phyloP scores from a whole-genome alignment of 53 echinoderm and acorn worm genomes.

The Temnopleurus reevesii region DNA sequence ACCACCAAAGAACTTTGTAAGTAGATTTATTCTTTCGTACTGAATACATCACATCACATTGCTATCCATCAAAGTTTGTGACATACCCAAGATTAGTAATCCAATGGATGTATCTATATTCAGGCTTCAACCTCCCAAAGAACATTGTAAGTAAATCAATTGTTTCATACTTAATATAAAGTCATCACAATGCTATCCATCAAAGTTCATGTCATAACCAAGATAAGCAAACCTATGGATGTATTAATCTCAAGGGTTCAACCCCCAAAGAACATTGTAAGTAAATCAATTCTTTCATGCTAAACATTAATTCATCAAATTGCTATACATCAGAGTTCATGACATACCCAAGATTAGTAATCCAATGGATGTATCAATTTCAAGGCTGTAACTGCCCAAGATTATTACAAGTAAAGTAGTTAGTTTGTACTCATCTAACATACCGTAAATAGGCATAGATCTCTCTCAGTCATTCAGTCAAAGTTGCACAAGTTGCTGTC shows the following conservation, averaged over 20 bases:
- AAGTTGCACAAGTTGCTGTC: too few species aligned
- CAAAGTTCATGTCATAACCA: conserved; percentile 56
- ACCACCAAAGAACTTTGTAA: conserved; percentile 63
- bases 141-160: neutral
- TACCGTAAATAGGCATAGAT: too few species aligned
- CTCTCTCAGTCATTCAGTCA: too few species aligned
- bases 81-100: conserved; percentile 60
- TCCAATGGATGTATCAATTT: conserved; percentile 71
- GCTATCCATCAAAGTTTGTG: conserved; percentile 57
- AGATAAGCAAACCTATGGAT: conserved; percentile 72
- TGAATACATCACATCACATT: too few species aligned
- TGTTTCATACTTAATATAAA: conserved; percentile 77
- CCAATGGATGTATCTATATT: conserved; percentile 71
- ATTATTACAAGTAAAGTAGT: neutral
- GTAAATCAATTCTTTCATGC: conserved; percentile 24
- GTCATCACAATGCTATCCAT: conserved; percentile 72
- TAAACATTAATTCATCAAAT: conserved; percentile 72
- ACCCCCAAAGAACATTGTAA: conserved; percentile 70
- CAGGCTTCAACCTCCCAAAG: conserved; percentile 69
- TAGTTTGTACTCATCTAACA: too few species aligned
- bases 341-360: conserved; percentile 59
- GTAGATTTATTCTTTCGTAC: neutral
- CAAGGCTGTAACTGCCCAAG: conserved; percentile 72
- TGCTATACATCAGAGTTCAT: conserved; percentile 60
- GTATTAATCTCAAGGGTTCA: conserved; percentile 72